Conservation (phyloP, 1,140 invertebrate genomes). For the Ephestia elutella region DNA sequence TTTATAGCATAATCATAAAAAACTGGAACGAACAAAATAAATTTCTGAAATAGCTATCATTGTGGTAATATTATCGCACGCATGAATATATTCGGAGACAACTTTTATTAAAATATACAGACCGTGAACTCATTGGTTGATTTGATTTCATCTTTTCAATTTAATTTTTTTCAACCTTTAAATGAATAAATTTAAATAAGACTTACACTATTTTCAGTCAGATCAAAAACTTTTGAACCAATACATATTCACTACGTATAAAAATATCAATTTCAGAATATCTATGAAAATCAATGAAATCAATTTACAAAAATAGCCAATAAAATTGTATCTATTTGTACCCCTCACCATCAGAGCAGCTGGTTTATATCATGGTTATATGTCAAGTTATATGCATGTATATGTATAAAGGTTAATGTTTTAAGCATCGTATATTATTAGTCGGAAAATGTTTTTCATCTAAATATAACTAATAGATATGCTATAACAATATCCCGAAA, state of each 20-base stretch:
- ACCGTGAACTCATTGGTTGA: too few relatives aligned
- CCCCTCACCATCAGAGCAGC: slow-evolving; percentile 69
- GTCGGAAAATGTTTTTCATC: slow-evolving; percentile 28
- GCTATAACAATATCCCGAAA: slow-evolving; percentile 62
- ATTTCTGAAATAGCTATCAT: background rate
- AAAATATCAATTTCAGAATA: slow-evolving; percentile 70
- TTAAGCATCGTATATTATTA: slow-evolving; percentile 27
- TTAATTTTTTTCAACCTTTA: too few relatives aligned
- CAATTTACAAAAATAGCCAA: slow-evolving; percentile 64
- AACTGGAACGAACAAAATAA: too few relatives aligned
- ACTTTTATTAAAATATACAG: too few relatives aligned
- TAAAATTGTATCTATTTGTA: slow-evolving; percentile 66
- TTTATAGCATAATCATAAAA: too few relatives aligned
- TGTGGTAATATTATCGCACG: background rate
- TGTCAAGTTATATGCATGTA: slow-evolving; percentile 19
- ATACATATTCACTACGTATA: slow-evolving; percentile 60
- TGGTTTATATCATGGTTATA: slow-evolving; percentile 46
- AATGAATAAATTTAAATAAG: background rate
- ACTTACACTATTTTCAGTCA: slow-evolving; percentile 7
- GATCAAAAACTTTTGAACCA: slow-evolving; percentile 27
- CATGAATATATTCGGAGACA: background rate
- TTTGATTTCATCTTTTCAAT: too few relatives aligned
- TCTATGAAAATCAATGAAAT: slow-evolving; percentile 53
- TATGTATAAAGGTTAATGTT: slow-evolving; percentile 22
- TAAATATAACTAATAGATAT: slow-evolving; percentile 54